Percentiles rank a stretch among this genome's conserved stretches.
Conservation (phyloP, 2,797 vertebrate genomes). For the Lutjanus argentimaculatus region DNA sequence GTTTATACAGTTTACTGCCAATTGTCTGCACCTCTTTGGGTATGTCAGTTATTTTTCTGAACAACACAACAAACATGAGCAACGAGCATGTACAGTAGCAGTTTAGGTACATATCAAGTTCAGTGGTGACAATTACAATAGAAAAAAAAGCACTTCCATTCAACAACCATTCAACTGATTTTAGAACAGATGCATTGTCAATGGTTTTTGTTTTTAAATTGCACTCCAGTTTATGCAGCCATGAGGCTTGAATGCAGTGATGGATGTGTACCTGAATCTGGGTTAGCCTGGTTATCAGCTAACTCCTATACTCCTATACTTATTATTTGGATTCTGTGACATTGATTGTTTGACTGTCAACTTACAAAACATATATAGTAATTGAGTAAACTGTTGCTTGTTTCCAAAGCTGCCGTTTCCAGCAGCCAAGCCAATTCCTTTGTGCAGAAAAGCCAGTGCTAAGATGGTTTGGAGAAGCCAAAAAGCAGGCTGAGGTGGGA, state of each 20-base stretch:
- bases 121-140: constrained; percentile 14
- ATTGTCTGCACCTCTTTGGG: constrained; percentile 42
- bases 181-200: constrained; percentile 20
- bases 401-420: constrained; percentile 34
- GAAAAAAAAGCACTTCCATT: constrained; percentile 16
- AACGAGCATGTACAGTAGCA: constrained; percentile 39
- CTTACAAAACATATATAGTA: not conserved
- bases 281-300: constrained; percentile 19
- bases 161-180: not conserved
- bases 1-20: constrained; percentile 25
- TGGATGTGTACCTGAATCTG: constrained; percentile 11
- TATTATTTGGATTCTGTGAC: not conserved
- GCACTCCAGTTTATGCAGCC: constrained; percentile 3
- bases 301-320: not conserved
- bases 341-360: constrained; percentile 5
- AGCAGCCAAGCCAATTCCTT: constrained; percentile 8
- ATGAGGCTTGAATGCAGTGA: constrained; percentile 12
- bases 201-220: constrained; percentile 9
- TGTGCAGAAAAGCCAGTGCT: constrained; percentile 10
- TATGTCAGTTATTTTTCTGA: constrained; percentile 10
- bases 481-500: constrained; percentile 17
- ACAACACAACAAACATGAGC: constrained; percentile 28
- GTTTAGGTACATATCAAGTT: constrained; percentile 35
- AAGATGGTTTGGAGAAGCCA: constrained; percentile 3
- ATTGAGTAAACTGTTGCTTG: not conserved